Evolutionary conservation across 2,797 vertebrate species (phyloP), one percentile per base, ranked within the genome.

Genomic region (Syncerus caffer): DNA sequence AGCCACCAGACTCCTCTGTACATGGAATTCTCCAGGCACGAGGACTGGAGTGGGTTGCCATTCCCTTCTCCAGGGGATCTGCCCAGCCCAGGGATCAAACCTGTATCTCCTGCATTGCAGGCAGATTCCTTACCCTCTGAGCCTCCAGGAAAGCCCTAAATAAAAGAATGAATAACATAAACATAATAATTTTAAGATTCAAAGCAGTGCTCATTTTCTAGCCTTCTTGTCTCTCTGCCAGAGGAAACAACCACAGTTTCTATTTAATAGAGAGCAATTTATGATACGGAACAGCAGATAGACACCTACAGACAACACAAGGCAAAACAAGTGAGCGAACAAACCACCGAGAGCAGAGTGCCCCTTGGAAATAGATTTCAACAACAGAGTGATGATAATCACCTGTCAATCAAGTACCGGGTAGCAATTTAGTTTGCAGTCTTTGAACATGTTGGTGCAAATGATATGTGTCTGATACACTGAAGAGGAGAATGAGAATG

Each of bases 181-280:
- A 23, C 19, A 19, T 57, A 64, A 16, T 83, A 50, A 38, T 64
- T 89, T 90, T 94, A 91, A 79, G 29, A 55, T 57, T 51, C 53
- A 76, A 85, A 60, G 13, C 51, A 50, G 3, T 11, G 17, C n/a
- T 92, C 42, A 19, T 95, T 95, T 97, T 84, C 76, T 47, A 88
- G 34, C 16, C 53, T 92, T 25, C 47, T 93, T 89, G 29, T 89
- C 93, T 93, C 94, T 85, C 89, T 96, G 58, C 17, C 45, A 94
- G 79, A 80, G 51, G n/a, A 64, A 90, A 42, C 16, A 21, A 16
- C 47, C 5, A 10, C 58, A 11, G 51, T 80, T 60, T 86, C 64
- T 74, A 1, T 38, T 10, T 9, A 89, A 53, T 55, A 53, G n/a
- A 57, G 47, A 92, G 11, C n/a, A 62, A 3, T 79, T 62, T 92